Base-by-base conservation (phyloP, 2,113 vertebrate genomes). In the Herpailurus yagouaroundi region DNA sequence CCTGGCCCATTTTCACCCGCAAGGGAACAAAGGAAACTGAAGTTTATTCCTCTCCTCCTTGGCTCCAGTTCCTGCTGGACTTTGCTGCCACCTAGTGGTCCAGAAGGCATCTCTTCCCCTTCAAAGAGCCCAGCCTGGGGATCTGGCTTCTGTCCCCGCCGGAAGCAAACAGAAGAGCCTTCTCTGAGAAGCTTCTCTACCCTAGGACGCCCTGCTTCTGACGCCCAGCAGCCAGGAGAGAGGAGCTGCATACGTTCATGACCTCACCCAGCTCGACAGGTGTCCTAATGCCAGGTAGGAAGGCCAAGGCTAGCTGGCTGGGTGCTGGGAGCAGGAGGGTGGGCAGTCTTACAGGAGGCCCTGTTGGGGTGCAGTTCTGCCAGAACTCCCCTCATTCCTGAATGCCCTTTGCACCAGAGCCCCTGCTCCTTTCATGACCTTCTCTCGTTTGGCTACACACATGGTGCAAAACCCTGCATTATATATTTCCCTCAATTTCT, bases 51-150 rank as follows among this genome's bases (percentile, higher is more conserved):
- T 50, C 21, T 0, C 5, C 1, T 0, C 1, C 1, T 7, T 1
- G 23, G 31, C 25, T 60, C 33, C 8, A 27, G 14, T 16, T 94
- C 81, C 80, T 95, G 41, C 25, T 87, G 80, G 80, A 48, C 80
- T 97, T 90, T 98, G 97, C 97, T 97, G 97, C 98, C 98, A 92
- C 94, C 98, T 97, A 73, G 96, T 84, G 97, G 94, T 21, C 9
- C 13, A 21, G 13, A 18, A 21, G 64, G 57, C 33, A 27, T 84
- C 52, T 18, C 27, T 38, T 60, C 68, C 60, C 3, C 45, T 33
- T 33, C 55, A 41, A 31, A n/a, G 21, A 5, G n/a, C 68, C n/a
- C 38, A n/a, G n/a, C 63, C 60, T 45, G n/a, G 63, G 25, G 14
- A 82, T 38, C 33, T 64, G 68, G 52, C 27, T 27, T 90, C 45